Evolutionary conservation across 2,113 vertebrate genomes (phyloP), one percentile per base, ranked within the genome.

Genomic region (Cnemophilus loriae): DNA sequence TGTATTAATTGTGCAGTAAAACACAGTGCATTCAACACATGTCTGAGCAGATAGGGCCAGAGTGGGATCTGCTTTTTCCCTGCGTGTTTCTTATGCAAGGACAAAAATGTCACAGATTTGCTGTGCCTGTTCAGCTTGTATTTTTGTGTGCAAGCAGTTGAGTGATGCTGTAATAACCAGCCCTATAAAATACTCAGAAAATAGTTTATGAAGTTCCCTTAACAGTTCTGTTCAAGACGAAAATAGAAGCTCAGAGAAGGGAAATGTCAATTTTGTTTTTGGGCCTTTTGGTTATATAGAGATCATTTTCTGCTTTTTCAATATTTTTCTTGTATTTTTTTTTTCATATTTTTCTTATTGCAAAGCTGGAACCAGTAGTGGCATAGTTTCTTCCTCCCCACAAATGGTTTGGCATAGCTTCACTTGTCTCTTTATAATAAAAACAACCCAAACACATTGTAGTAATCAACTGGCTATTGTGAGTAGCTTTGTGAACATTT

Each of bases 401-500:
- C 11, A 0, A 92, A 86, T 88, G 76, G 73, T 94, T 93, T 96
- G 94, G 93, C 94, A 65, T 84, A 71, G 82, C 68, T 94, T 92
- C 77, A 84, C 76, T 93, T 97, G 83, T 95, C 64, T 93, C 83
- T 95, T 90, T 89, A 53, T 69, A 92, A 85, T 65, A 86, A 95
- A 95, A 94, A 60, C 71, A 96, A 70, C 56, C 52, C 86, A 96
- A 92, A 84, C 90, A 94, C 87, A 81, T 84, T 97, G 95, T 82
- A 96, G 27, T 96, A 95, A 96, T 97, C 90, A 95, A 84, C 90
- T 90, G 53, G 50, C 33, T 69, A 27, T 92, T 96, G 68, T 90
- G 56, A 94, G n/a, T 77, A 88, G 85, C 73, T 92, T 94, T 93
- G 84, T 71, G 85, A 90, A 92, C 46, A n/a, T 68, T 96, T 96